phyloP scores from a whole-genome alignment of 2,888 invertebrate genomes.

The Thereva unica region DNA sequence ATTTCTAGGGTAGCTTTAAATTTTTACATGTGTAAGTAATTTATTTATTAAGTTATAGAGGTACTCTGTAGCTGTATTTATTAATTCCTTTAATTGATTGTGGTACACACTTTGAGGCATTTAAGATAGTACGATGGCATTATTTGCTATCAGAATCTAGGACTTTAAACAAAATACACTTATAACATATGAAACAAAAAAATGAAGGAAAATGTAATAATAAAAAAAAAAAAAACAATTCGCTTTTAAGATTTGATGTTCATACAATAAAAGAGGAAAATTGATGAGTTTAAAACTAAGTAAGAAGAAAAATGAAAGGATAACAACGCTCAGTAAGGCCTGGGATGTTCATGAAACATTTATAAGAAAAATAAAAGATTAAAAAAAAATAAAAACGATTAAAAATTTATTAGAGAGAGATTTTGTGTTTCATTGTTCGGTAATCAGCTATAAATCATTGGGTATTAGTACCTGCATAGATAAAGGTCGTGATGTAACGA shows the following conservation, averaged over 20 bases:
- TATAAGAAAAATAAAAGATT: constrained; percentile 17
- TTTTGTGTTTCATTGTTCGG: constrained; percentile 1
- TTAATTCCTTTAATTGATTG: constrained; percentile 19
- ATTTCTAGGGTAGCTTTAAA: constrained; percentile 17
- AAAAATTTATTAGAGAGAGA: constrained; percentile 23
- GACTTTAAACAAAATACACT: too few species aligned
- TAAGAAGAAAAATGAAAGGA: too few species aligned
- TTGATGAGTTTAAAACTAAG: too few species aligned
- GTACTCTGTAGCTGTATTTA: constrained; percentile 29
- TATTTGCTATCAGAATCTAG: too few species aligned
- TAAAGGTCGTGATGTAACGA: too few species aligned
- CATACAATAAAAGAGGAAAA: too few species aligned
- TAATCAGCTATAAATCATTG: neutral
- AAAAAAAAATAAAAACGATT: constrained; percentile 22
- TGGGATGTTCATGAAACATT: constrained; percentile 11
- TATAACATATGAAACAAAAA: too few species aligned
- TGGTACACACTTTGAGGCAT: neutral
- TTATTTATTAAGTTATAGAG: constrained; percentile 28
- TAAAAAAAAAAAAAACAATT: too few species aligned
- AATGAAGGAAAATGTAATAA: too few species aligned
- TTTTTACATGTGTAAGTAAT: constrained; percentile 28
- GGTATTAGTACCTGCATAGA: too few species aligned
- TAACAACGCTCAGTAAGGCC: neutral
- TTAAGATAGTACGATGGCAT: neutral
- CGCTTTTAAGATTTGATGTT: too few species aligned